Evolutionary conservation across 2,888 invertebrate species (phyloP).

Genomic region (Euplexia lucipara): DNA sequence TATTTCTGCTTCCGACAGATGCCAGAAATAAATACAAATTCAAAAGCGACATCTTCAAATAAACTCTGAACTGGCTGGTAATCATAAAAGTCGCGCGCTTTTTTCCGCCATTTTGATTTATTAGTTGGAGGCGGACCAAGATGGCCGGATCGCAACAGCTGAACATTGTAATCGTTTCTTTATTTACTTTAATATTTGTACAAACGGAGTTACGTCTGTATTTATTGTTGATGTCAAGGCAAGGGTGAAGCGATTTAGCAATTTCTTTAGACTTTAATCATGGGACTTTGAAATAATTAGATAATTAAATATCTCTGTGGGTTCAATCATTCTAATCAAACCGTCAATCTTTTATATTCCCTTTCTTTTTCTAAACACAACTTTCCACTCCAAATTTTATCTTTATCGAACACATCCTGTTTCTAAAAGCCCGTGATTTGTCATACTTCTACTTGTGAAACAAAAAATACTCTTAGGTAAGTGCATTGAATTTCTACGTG

Average conservation of each 20-base stretch:
- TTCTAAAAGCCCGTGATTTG: neutral
- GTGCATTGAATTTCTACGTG: constrained; percentile 6
- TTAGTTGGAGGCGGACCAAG: constrained; percentile 83
- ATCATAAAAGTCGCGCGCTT: constrained; percentile 83
- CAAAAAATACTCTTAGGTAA: neutral
- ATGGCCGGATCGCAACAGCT: constrained; percentile 62
- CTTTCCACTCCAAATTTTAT: too few relatives aligned
- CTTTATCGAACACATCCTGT: neutral
- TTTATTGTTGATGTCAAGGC: constrained; percentile 53
- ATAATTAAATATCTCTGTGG: neutral
- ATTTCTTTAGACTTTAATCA: constrained; percentile 14
- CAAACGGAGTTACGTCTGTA: constrained; percentile 54
- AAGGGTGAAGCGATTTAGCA: constrained; percentile 44
- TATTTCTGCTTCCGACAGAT: constrained; percentile 50
- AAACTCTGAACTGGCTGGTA: constrained; percentile 64
- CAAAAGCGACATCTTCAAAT: constrained; percentile 51
- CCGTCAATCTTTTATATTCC: neutral
- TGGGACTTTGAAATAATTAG: constrained; percentile 1
- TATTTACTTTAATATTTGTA: constrained; percentile 56
- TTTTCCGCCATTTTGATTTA: constrained; percentile 86
- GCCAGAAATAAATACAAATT: constrained; percentile 69
- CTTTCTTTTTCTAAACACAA: neutral
- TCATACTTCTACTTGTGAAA: neutral
- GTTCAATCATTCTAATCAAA: neutral
- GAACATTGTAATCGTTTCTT: constrained; percentile 63